Base-by-base conservation (phyloP, 1,140 invertebrate species). In the Euglossa dilemma region DNA sequence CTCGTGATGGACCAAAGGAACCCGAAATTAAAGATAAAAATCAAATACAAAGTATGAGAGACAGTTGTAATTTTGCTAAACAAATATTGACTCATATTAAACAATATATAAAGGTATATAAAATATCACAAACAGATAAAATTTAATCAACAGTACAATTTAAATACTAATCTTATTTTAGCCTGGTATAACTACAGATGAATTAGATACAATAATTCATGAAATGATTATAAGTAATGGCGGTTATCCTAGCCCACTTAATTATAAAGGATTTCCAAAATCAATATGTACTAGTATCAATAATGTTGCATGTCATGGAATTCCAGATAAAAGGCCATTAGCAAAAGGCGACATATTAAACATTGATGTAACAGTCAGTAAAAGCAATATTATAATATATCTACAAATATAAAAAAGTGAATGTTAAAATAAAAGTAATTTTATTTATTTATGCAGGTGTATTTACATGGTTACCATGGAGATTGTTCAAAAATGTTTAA, bases 231-330 rank as follows among this genome's bases (percentile, higher is more conserved):
- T 97, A 83, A 93, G 95, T 89, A 96, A 96, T 82, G 95, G 94
- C 56, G 98, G 97, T 12, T 99, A 99, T 95, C 99, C 99, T 50
- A 99, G 98, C 59, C 97, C 98, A 0, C 94, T 99, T 18, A 96
- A 97, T 91, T 99, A 99, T 92, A 95, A 95, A 76, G 96, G 96
- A 6, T 99, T 97, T 93, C 98, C 98, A 45, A 99, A 99, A 92
- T 99, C 98, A 82, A 95, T 99, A 11, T 99, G 98, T 93, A 99
- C 98, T 6, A 99, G 98, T 72, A 96, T 99, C 0, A 99, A 99
- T 92, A 99, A 99, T 94, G 97, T 99, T 14, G 97, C 96, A 43
- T 98, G 98, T 90, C 98, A 99, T 95, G 98, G 98, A 43, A 99
- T 99, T 89, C 99, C 99, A 11, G 98, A 99, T 93, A 94, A 96